Percentiles rank a stretch among this genome's conserved stretches.
phyloP scores from a whole-genome alignment of 2,113 vertebrate genomes.

The Addax nasomaculatus region DNA sequence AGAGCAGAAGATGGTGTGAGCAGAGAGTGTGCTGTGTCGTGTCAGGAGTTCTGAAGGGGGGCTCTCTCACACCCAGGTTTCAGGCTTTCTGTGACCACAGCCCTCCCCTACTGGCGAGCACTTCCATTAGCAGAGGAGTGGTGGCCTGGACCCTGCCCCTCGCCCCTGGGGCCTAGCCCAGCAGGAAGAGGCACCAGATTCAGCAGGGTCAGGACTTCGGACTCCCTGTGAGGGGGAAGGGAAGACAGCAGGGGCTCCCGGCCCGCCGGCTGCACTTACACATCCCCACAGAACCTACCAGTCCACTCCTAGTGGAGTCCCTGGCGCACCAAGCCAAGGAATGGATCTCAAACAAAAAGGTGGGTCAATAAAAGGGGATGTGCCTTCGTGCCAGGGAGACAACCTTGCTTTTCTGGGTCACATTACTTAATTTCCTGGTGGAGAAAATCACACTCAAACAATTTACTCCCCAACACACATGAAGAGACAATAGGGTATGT shows the following conservation, averaged over 20 bases:
- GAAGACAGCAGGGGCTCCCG: background rate
- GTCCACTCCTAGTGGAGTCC: background rate
- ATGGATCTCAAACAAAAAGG: background rate
- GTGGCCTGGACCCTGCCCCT: background rate
- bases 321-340: background rate
- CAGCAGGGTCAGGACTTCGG: background rate
- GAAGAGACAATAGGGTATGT: background rate
- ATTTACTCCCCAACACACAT: background rate
- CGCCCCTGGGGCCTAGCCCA: background rate
- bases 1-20: background rate
- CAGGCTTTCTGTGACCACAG: background rate
- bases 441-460: background rate
- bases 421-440: background rate
- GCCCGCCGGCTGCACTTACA: background rate
- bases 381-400: fast-evolving
- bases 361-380: background rate
- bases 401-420: background rate
- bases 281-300: background rate
- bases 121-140: background rate
- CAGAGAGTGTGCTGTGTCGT: background rate
- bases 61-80: background rate
- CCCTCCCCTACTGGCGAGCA: background rate
- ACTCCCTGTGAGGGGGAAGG: background rate
- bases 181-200: background rate
- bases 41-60: background rate